Evolutionary conservation across 2,797 vertebrate species (phyloP).

Genomic region (Macroramphosus scolopax): DNA sequence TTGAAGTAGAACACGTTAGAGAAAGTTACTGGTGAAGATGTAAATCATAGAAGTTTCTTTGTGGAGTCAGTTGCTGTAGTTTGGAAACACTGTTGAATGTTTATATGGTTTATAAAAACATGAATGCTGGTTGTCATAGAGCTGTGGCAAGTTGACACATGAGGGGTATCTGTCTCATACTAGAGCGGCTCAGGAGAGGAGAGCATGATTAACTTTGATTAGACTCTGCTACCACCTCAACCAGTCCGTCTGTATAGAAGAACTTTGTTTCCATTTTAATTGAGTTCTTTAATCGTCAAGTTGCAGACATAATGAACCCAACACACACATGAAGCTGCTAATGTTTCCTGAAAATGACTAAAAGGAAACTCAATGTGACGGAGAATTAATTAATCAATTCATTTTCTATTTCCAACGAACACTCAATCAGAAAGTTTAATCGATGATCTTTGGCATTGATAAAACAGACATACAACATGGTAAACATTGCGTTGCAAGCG

Average conservation of each 20-base stretch:
- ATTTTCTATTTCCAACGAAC: background rate
- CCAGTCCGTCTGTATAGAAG: conserved; percentile 28
- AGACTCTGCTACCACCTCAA: conserved; percentile 56
- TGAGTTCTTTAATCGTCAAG: background rate
- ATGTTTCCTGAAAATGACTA: conserved; percentile 27
- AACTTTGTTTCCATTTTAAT: too few relatives aligned
- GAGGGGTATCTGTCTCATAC: conserved; percentile 57
- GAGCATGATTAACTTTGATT: conserved; percentile 66
- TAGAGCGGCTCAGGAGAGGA: conserved; percentile 64
- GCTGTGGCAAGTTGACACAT: conserved; percentile 54
- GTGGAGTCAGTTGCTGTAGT: background rate
- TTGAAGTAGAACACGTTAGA: background rate
- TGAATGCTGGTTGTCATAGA: conserved; percentile 36
- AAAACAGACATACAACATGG: too few relatives aligned
- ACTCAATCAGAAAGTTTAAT: too few relatives aligned
- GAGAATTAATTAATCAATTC: background rate
- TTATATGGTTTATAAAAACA: conserved; percentile 12
- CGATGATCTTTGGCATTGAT: too few relatives aligned
- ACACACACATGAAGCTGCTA: conserved; percentile 33
- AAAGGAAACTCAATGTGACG: conserved; percentile 32
- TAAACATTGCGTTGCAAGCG: conserved; percentile 17
- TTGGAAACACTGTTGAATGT: background rate
- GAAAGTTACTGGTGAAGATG: too few relatives aligned
- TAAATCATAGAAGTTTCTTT: too few relatives aligned
- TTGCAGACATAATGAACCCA: background rate